phyloP scores from a whole-genome alignment of 2,113 vertebrate genomes.

The Toxotes chatareus region DNA sequence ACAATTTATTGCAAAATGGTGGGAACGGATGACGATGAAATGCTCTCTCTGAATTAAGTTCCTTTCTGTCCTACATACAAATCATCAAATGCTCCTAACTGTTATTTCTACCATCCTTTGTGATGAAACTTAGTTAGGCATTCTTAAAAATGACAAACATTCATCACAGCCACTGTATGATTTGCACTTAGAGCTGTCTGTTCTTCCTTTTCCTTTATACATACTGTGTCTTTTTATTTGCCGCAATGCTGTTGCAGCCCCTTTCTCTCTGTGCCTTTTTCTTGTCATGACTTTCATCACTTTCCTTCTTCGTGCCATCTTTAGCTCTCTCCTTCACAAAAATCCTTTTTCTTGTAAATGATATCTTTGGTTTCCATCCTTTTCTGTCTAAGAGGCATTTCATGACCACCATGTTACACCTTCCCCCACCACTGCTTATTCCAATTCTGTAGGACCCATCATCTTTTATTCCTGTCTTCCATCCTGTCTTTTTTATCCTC shows the following conservation, averaged over 20 bases:
- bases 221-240: conserved; percentile 74
- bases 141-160: conserved; percentile 56
- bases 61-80: conserved; percentile 62
- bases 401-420: conserved; percentile 55
- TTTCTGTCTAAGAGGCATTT: conserved; percentile 63
- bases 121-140: conserved; percentile 31
- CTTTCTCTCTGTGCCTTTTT: conserved; percentile 54
- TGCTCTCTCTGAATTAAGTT: conserved; percentile 64
- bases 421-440: conserved; percentile 63
- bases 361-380: conserved; percentile 75
- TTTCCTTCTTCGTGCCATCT: conserved; percentile 64
- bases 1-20: conserved; percentile 79
- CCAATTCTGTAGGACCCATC: conserved; percentile 61
- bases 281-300: conserved; percentile 74
- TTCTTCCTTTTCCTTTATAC: conserved; percentile 62
- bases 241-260: conserved; percentile 76
- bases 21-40: conserved; percentile 75
- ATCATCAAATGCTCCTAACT: conserved; percentile 45
- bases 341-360: conserved; percentile 43
- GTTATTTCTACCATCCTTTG: conserved; percentile 14
- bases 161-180: conserved; percentile 56
- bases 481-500: conserved; percentile 30
- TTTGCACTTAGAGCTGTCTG: conserved; percentile 55
- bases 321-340: conserved; percentile 31
- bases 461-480: conserved; percentile 41